These are phyloP conservation scores for Brachionus manjavacas DNA, from an alignment of 1,140 invertebrate genomes.

Conservation along the genomic window DNA sequence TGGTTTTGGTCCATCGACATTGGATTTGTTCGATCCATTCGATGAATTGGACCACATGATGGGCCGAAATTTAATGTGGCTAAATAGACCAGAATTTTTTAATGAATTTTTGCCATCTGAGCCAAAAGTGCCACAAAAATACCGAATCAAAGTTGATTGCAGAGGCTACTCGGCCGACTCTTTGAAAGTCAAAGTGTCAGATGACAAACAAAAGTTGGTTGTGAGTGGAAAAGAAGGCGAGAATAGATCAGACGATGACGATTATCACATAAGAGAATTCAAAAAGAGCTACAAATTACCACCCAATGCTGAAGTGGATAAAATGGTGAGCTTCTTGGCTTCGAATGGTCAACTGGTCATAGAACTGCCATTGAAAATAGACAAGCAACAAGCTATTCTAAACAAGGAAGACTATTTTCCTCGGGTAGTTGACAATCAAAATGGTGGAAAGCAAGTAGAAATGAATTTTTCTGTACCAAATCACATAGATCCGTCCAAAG, in stretches of 20 bases:
- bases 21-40: neutral
- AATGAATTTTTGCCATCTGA: neutral
- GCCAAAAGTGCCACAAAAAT: neutral
- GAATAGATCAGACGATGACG: neutral
- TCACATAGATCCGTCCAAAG: conserved; percentile 10
- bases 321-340: conserved; percentile 23
- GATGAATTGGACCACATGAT: conserved; percentile 2
- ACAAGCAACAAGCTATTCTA: neutral
- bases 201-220: neutral
- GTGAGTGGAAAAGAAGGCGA: conserved; percentile 10
- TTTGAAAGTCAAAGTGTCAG: neutral
- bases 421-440: neutral
- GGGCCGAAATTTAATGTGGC: neutral
- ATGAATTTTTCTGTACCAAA: conserved; percentile 1
- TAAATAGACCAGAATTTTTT: neutral
- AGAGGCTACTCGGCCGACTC: neutral
- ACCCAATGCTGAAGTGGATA: neutral
- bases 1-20: neutral
- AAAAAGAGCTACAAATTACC: conserved; percentile 17
- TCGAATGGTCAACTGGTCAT: neutral
- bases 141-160: neutral
- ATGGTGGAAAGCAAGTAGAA: neutral
- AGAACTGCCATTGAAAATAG: conserved; percentile 21
- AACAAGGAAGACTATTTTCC: conserved; percentile 3
- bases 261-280: conserved; percentile 21